Conservation (phyloP, 2,888 invertebrate species). For the Drepana falcataria region DNA sequence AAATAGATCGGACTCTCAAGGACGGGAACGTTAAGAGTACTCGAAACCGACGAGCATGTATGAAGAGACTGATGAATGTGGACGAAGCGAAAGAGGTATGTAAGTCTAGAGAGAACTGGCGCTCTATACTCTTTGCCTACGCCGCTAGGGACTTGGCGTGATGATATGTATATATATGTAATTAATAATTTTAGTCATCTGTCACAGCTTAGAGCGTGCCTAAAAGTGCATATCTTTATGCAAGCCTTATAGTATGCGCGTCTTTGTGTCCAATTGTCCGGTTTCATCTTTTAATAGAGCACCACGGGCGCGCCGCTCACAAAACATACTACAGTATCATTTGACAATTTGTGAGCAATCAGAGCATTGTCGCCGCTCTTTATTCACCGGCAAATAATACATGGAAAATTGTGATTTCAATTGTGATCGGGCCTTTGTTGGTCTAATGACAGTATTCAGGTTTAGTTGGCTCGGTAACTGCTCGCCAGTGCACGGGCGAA, state of each 20-base stretch:
- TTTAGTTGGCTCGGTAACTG: slow-evolving; percentile 56
- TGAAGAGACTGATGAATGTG: too few species aligned
- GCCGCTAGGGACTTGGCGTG: too few species aligned
- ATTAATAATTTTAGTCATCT: too few species aligned
- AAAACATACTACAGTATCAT: slow-evolving; percentile 75
- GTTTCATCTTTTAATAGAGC: slow-evolving; percentile 54
- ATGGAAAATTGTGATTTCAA: slow-evolving; percentile 75
- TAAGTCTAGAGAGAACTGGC: too few species aligned
- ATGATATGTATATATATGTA: too few species aligned
- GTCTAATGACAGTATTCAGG: slow-evolving; percentile 72
- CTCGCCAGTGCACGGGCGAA: slow-evolving; percentile 56
- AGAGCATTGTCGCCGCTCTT: slow-evolving; percentile 77
- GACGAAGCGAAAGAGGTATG: too few species aligned
- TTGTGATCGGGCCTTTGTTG: slow-evolving; percentile 69
- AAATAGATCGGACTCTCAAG: too few species aligned
- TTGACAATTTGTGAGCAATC: slow-evolving; percentile 79
- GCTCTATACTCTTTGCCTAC: too few species aligned
- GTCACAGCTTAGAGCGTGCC: too few species aligned
- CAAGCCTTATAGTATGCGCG: not conserved
- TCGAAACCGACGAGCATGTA: too few species aligned
- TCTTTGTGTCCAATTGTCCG: slow-evolving; percentile 11
- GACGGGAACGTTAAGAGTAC: too few species aligned
- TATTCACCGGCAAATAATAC: slow-evolving; percentile 77
- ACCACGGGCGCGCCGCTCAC: slow-evolving; percentile 62
- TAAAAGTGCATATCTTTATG: not conserved